Conservation (phyloP, 2,113 vertebrate species). For the Ariopsis seemanni region DNA sequence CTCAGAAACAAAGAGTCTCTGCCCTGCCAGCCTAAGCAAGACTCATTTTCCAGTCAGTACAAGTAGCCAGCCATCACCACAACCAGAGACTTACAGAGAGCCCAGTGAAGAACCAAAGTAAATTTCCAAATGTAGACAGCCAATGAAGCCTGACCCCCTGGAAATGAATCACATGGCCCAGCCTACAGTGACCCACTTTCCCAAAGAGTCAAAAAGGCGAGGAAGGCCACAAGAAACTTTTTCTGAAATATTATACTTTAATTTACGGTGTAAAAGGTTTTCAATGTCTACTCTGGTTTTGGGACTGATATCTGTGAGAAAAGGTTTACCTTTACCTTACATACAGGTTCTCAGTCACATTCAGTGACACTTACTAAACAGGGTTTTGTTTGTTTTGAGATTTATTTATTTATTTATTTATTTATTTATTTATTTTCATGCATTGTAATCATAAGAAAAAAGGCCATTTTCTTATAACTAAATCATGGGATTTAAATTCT, state of each 20-base stretch:
- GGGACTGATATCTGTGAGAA: conserved; percentile 68
- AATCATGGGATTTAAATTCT: neutral
- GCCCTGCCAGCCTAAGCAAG: conserved; percentile 38
- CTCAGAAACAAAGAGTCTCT: conserved; percentile 45
- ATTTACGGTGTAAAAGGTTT: conserved; percentile 52
- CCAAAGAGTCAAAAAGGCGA: conserved; percentile 33
- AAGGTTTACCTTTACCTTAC: conserved; percentile 54
- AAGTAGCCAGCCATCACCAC: conserved; percentile 19
- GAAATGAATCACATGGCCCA: conserved; percentile 45
- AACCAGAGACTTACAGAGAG: conserved; percentile 22
- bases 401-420: too few species aligned
- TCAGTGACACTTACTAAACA: neutral
- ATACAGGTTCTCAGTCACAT: conserved; percentile 19
- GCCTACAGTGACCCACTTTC: conserved; percentile 41
- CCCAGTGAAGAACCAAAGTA: conserved; percentile 8
- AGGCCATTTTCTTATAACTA: conserved; percentile 19
- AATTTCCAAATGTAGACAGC: conserved; percentile 40
- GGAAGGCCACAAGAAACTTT: conserved; percentile 41
- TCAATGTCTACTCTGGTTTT: conserved; percentile 39
- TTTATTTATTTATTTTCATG: neutral
- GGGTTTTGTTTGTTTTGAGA: neutral
- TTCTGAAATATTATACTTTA: conserved; percentile 58
- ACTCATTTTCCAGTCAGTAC: conserved; percentile 40
- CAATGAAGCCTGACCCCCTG: conserved; percentile 55
- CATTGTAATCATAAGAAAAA: conserved; percentile 8